phyloP scores from a whole-genome alignment of 1,140 invertebrate species.

The Teleogryllus occipitalis region DNA sequence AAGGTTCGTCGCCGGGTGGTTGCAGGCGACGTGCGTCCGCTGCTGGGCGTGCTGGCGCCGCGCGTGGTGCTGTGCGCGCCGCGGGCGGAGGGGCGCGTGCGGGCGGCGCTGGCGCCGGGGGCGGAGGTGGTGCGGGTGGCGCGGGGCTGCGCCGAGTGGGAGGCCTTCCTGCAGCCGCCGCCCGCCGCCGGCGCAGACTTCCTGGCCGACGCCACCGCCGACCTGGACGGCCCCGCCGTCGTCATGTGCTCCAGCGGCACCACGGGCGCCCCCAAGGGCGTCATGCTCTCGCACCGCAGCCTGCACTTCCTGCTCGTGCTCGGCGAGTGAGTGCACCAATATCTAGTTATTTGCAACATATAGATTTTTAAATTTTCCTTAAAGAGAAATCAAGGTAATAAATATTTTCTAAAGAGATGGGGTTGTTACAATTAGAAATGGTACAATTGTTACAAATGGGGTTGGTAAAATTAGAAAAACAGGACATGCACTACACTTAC shows the following conservation, averaged over 20 bases:
- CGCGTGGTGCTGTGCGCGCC: neutral
- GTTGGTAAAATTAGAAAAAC: too few relatives aligned
- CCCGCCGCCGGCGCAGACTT: neutral
- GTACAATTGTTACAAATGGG: too few relatives aligned
- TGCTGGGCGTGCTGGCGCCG: neutral
- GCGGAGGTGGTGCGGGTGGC: neutral
- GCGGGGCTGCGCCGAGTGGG: neutral
- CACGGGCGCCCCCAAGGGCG: conserved; percentile 84
- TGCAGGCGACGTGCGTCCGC: neutral
- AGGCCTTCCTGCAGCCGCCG: neutral
- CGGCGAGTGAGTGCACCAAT: conserved; percentile 50
- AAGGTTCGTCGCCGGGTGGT: too few relatives aligned
- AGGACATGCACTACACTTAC: too few relatives aligned
- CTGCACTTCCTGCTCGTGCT: conserved; percentile 47
- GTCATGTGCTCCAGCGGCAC: conserved; percentile 78
- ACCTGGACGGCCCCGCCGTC: conserved; percentile 24
- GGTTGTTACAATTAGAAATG: too few relatives aligned
- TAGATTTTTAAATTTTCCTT: too few relatives aligned
- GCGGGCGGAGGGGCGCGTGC: neutral
- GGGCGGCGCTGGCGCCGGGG: neutral
- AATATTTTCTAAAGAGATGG: too few relatives aligned
- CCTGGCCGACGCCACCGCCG: neutral
- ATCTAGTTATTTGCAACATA: too few relatives aligned
- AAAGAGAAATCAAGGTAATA: too few relatives aligned
- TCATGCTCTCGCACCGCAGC: conserved; percentile 74